Evolutionary conservation across 2,113 vertebrate genomes (phyloP).

Genomic region (Atractosteus spatula): DNA sequence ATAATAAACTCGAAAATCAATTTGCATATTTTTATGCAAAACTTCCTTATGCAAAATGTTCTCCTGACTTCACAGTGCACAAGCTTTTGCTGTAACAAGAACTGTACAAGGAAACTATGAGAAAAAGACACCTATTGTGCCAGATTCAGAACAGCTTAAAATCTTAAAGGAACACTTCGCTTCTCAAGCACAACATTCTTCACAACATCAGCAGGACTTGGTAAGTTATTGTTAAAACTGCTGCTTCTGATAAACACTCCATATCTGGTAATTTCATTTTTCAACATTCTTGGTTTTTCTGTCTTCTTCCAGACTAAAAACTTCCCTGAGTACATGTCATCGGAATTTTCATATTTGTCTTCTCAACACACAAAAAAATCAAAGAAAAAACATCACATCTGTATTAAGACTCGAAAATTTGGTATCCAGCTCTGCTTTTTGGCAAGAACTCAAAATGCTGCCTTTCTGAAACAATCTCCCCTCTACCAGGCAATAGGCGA

Average conservation of each 20-base stretch:
- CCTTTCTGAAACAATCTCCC: conserved; percentile 36
- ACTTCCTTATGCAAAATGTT: too few relatives aligned
- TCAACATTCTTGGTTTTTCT: not conserved
- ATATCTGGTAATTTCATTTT: too few relatives aligned
- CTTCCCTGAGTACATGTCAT: conserved; percentile 43
- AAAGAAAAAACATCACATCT: conserved; percentile 44
- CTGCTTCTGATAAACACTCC: too few relatives aligned
- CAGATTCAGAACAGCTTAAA: conserved; percentile 19
- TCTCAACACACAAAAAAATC: conserved; percentile 1
- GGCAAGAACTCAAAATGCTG: conserved; percentile 51
- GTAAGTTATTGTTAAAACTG: too few relatives aligned
- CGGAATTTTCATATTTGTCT: conserved; percentile 25
- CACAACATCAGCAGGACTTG: too few relatives aligned
- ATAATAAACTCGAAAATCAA: too few relatives aligned
- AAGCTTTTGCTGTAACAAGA: conserved; percentile 67
- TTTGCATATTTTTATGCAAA: too few relatives aligned
- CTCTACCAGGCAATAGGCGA: conserved; percentile 61
- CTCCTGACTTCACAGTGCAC: conserved; percentile 51
- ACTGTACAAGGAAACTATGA: conserved; percentile 58
- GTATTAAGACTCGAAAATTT: conserved; percentile 37
- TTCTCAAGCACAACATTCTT: conserved; percentile 12
- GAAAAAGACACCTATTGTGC: conserved; percentile 61
- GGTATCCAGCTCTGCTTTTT: conserved; percentile 63
- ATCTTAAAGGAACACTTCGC: conserved; percentile 47
- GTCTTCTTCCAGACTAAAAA: conserved; percentile 41